Conservation (phyloP, 2,797 vertebrate genomes). For the Falco cherrug region DNA sequence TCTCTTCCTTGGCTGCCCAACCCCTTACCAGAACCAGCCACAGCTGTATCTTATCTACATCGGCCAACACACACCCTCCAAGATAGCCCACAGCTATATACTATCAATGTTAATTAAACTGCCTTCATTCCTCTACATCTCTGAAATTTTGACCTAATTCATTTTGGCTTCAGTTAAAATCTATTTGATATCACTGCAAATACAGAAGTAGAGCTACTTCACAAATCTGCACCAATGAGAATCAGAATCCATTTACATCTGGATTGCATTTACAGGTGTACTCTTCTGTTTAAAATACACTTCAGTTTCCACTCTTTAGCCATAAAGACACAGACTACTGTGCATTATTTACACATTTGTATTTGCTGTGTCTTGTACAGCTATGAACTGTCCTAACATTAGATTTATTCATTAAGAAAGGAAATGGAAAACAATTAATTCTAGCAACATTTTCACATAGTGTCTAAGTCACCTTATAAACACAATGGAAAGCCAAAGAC, state of each 20-base stretch:
- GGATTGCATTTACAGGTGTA: not conserved
- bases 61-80: no score
- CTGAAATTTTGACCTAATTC: not conserved
- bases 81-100: no score
- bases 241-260: not conserved
- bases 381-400: not conserved
- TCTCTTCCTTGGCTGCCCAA: no score
- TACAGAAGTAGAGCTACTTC: not conserved
- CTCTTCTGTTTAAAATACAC: not conserved
- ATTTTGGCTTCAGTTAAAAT: not conserved
- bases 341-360: not conserved
- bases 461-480: accelerated
- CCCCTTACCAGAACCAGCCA: no score
- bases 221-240: not conserved
- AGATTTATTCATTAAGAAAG: not conserved
- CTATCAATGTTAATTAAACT: no score
- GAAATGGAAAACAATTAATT: not conserved
- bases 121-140: not conserved
- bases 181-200: not conserved
- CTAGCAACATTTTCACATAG: not conserved
- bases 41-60: no score
- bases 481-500: not conserved
- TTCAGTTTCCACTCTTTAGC: not conserved
- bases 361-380: not conserved
- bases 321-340: not conserved